Evolutionary conservation across 2,113 vertebrate genomes (phyloP).

Genomic region (Xenus cinereus): DNA sequence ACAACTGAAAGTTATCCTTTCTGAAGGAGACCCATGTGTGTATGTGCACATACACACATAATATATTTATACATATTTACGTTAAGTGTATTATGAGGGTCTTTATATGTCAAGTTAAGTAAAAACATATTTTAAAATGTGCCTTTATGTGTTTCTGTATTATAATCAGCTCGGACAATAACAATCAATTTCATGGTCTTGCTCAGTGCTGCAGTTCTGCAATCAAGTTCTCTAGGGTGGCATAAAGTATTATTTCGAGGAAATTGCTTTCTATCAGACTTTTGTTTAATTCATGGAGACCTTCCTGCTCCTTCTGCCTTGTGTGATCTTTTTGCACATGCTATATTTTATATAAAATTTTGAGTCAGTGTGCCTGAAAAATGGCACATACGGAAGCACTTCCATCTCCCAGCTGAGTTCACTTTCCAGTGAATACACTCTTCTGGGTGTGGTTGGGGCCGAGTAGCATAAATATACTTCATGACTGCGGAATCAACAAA

Average conservation of each 20-base stretch:
- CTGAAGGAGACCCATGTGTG: neutral
- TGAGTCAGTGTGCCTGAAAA: neutral
- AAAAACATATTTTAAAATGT: neutral
- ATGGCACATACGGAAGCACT: neutral
- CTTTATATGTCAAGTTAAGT: neutral
- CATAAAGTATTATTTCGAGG: neutral
- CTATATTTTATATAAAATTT: neutral
- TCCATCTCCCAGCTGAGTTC: neutral
- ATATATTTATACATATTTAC: neutral
- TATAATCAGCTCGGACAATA: neutral
- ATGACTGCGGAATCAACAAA: neutral
- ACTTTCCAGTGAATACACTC: neutral
- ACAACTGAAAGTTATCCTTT: neutral
- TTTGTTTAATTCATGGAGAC: neutral
- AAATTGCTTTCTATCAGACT: neutral
- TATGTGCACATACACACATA: neutral
- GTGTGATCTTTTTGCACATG: neutral
- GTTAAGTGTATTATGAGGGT: neutral
- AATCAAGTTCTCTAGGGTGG: neutral
- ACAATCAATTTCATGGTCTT: neutral
- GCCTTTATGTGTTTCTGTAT: neutral
- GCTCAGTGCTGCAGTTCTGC: neutral
- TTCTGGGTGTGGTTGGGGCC: neutral
- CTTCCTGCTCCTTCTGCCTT: neutral
- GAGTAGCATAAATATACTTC: neutral